Conservation (phyloP, 2,888 invertebrate genomes). For the Carabus problematicus region DNA sequence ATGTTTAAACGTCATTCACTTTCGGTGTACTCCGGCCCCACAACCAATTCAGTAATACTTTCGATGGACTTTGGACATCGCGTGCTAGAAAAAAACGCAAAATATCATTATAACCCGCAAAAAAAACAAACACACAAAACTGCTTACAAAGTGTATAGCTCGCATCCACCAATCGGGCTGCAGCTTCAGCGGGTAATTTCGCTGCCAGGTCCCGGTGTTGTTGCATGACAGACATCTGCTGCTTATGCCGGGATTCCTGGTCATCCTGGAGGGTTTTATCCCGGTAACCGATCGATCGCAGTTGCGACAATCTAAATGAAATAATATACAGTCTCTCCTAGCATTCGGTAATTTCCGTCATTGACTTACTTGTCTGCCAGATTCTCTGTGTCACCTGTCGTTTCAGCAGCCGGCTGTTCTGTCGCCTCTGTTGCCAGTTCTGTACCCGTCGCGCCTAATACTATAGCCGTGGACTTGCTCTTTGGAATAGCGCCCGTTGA, state of each 20-base stretch:
- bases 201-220: constrained; percentile 71
- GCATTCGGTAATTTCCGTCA: not conserved
- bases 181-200: constrained; percentile 74
- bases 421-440: constrained; percentile 52
- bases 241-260: constrained; percentile 73
- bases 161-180: constrained; percentile 75
- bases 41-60: constrained; percentile 81
- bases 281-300: constrained; percentile 76
- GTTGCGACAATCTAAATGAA: constrained; percentile 71
- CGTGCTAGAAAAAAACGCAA: constrained; percentile 67
- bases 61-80: constrained; percentile 80
- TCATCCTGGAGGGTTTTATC: constrained; percentile 80
- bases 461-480: constrained; percentile 50
- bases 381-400: constrained; percentile 37
- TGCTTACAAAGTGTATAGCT: constrained; percentile 75
- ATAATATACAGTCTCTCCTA: not conserved
- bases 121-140: constrained; percentile 3
- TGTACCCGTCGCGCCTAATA: constrained; percentile 51
- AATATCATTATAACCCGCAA: no score
- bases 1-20: constrained; percentile 59
- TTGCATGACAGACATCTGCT: constrained; percentile 77
- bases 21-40: constrained; percentile 79
- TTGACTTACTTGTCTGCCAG: constrained; percentile 53
- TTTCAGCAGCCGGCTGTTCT: constrained; percentile 46
- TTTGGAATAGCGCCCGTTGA: constrained; percentile 43